phyloP scores from a whole-genome alignment of 2,113 vertebrate genomes.

The Piliocolobus tephrosceles region DNA sequence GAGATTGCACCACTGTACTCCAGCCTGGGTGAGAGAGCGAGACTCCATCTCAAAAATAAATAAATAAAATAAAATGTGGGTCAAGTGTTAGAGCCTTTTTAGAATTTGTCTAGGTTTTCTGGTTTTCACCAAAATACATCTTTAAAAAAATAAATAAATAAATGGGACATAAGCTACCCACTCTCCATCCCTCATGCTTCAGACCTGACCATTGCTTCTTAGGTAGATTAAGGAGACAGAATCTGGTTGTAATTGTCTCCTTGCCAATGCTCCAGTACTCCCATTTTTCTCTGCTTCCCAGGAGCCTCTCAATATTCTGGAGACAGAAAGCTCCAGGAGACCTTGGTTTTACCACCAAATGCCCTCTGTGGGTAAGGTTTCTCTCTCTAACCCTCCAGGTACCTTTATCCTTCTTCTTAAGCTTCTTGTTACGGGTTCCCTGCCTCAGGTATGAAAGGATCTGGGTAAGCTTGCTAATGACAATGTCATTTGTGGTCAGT shows the following conservation, averaged over 20 bases:
- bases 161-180: not conserved
- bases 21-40: too few relatives aligned
- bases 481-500: slow-evolving; percentile 98
- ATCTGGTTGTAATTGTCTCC: not conserved
- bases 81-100: too few relatives aligned
- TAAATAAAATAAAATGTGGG: too few relatives aligned
- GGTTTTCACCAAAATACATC: too few relatives aligned
- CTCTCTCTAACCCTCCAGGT: not conserved
- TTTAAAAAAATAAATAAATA: too few relatives aligned
- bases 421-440: slow-evolving; percentile 97
- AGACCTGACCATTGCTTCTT: not conserved
- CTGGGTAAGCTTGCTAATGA: slow-evolving; percentile 98
- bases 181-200: not conserved
- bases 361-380: not conserved
- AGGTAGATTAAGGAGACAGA: not conserved
- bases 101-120: too few relatives aligned
- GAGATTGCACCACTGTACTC: too few relatives aligned
- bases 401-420: slow-evolving; percentile 99
- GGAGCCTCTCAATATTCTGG: not conserved
- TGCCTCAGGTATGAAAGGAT: slow-evolving; percentile 98
- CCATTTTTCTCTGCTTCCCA: slow-evolving; percentile 9
- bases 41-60: too few relatives aligned
- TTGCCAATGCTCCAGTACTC: not conserved
- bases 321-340: not conserved
- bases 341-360: not conserved